Evolutionary conservation across 2,888 invertebrate species (phyloP).

Genomic region (Cephus runcator): DNA sequence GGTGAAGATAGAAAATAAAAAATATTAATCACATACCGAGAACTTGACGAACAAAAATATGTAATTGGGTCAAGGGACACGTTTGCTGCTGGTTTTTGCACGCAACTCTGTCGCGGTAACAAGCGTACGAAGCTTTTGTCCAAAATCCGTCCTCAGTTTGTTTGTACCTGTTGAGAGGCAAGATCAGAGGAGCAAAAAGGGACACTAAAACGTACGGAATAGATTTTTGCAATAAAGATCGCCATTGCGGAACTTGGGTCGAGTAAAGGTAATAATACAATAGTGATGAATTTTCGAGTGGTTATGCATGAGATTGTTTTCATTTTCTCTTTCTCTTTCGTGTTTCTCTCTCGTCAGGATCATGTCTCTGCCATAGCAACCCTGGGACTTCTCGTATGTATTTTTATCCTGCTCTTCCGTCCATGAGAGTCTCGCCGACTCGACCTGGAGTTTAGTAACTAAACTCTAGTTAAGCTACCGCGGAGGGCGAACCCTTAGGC

Average conservation of each 20-base stretch:
- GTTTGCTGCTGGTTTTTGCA: not conserved
- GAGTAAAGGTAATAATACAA: not conserved
- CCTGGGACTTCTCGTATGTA: not conserved
- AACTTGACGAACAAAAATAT: not conserved
- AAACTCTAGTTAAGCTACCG: slow-evolving; percentile 35
- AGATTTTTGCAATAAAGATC: not conserved
- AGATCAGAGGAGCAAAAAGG: not conserved
- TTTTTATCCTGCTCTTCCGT: not conserved
- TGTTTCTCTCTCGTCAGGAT: not conserved
- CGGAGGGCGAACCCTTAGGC: slow-evolving; percentile 44
- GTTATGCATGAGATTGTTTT: not conserved
- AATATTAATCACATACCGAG: not conserved
- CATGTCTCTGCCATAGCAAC: not conserved
- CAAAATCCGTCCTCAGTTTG: not conserved
- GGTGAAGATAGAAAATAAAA: not conserved
- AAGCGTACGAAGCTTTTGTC: not conserved
- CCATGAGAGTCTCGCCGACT: not conserved
- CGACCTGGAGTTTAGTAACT: slow-evolving; percentile 38
- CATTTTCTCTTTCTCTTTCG: not conserved
- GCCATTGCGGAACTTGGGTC: not conserved
- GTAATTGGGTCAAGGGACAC: not conserved
- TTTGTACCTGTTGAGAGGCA: not conserved
- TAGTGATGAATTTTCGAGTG: not conserved
- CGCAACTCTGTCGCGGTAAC: not conserved
- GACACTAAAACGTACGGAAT: not conserved